Conservation (phyloP, 2,797 vertebrate genomes). For the Bucorvus abyssinicus region DNA sequence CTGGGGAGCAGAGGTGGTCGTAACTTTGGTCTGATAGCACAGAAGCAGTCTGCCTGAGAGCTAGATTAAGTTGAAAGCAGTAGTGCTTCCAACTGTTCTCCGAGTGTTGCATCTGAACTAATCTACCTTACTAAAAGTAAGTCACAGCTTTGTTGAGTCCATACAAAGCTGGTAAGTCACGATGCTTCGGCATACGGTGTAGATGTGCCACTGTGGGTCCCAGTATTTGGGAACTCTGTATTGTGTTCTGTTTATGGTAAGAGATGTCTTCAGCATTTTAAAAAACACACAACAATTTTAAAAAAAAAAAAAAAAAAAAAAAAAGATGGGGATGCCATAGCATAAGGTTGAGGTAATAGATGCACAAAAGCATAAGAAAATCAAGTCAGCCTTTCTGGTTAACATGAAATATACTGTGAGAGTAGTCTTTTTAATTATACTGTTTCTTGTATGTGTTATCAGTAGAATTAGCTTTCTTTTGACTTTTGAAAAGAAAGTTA, state of each 20-base stretch:
- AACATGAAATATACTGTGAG: neutral
- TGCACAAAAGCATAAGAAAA: neutral
- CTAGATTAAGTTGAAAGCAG: neutral
- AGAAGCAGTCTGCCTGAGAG: neutral
- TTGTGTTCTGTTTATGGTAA: neutral
- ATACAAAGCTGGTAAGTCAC: neutral
- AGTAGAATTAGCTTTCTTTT: neutral
- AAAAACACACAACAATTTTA: neutral
- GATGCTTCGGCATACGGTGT: neutral
- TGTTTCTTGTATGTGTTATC: neutral
- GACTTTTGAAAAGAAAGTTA: neutral
- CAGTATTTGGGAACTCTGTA: neutral
- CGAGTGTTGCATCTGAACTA: neutral
- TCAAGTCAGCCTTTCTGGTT: neutral
- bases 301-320: neutral
- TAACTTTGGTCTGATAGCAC: neutral
- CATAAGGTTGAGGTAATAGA: neutral
- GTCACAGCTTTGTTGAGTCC: neutral
- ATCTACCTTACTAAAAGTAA: neutral
- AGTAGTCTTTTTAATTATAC: neutral
- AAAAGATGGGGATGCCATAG: neutral
- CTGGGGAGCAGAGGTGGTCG: neutral
- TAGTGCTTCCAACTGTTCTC: neutral
- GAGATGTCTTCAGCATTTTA: neutral
- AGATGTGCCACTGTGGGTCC: neutral